Evolutionary conservation across 2,113 vertebrate species (phyloP).

Genomic region (Paraplagusia blochii): DNA sequence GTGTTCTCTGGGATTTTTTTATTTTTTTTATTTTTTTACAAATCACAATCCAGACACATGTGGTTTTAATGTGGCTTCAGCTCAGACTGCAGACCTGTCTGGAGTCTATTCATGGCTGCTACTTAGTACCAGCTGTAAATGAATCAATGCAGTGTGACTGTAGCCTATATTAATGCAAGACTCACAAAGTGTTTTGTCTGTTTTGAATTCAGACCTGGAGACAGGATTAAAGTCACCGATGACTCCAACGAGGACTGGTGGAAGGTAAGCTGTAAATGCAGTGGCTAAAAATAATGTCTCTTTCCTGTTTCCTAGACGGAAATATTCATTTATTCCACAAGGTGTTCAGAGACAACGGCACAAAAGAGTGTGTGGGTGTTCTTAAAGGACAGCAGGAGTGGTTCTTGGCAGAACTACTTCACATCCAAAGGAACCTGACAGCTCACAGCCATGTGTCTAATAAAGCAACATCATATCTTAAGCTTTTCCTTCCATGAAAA

Average conservation of each 20-base stretch:
- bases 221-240: conserved; percentile 86
- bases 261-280: conserved; percentile 77
- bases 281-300: too few species aligned
- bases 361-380: conserved; percentile 10
- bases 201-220: conserved; percentile 79
- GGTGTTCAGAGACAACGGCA: conserved; percentile 4
- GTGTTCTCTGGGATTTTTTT: background rate
- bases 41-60: too few species aligned
- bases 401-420: conserved; percentile 27
- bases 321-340: too few species aligned
- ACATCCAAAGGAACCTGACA: conserved; percentile 27
- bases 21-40: too few species aligned
- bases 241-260: conserved; percentile 94
- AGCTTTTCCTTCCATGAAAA: conserved; percentile 28
- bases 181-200: background rate
- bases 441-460: too few species aligned
- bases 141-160: too few species aligned
- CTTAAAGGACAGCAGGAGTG: conserved; percentile 33
- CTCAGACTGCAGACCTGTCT: too few species aligned
- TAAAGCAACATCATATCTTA: conserved; percentile 19
- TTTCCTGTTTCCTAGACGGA: too few species aligned
- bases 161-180: background rate
- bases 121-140: too few species aligned
- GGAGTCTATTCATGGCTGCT: too few species aligned
- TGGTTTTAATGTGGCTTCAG: too few species aligned